Conservation (phyloP, 2,888 invertebrate genomes). For the Aspidiotus rigidus region DNA sequence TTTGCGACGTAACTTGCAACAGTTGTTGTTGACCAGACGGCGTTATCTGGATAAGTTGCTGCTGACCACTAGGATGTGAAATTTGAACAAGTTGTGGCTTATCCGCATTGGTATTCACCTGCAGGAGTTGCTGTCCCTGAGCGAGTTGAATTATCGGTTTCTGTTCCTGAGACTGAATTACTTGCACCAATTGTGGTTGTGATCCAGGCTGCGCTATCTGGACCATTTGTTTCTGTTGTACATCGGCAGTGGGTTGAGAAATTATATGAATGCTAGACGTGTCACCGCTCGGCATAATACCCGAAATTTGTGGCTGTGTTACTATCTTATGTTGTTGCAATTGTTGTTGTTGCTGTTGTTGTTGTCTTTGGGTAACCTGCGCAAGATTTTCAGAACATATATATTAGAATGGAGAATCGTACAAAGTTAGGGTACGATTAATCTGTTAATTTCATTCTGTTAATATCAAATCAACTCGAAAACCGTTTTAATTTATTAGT, state of each 20-base stretch:
- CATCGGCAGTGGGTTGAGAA: not conserved
- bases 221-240: slow-evolving; percentile 12
- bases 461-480: too few relatives aligned
- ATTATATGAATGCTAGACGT: slow-evolving; percentile 11
- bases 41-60: slow-evolving; percentile 20
- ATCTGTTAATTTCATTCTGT: too few relatives aligned
- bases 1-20: slow-evolving; percentile 16
- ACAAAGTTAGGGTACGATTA: too few relatives aligned
- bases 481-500: too few relatives aligned
- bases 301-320: slow-evolving; percentile 6
- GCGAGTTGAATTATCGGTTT: slow-evolving; percentile 28
- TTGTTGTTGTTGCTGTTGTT: slow-evolving; percentile 52
- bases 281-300: not conserved
- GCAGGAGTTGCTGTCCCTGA: slow-evolving; percentile 30
- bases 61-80: slow-evolving; percentile 22
- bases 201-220: slow-evolving; percentile 13
- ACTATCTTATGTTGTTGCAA: slow-evolving; percentile 49
- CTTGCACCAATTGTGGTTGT: slow-evolving; percentile 24
- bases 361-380: slow-evolving; percentile 60
- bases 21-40: slow-evolving; percentile 15
- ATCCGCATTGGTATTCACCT: slow-evolving; percentile 11
- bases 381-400: not conserved
- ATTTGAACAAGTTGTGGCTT: slow-evolving; percentile 17
- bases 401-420: too few relatives aligned
- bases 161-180: slow-evolving; percentile 13